Percentiles rank a stretch among this genome's conserved stretches.
Evolutionary conservation across 2,797 vertebrate species (phyloP).

Genomic region (Discoglossus pictus): DNA sequence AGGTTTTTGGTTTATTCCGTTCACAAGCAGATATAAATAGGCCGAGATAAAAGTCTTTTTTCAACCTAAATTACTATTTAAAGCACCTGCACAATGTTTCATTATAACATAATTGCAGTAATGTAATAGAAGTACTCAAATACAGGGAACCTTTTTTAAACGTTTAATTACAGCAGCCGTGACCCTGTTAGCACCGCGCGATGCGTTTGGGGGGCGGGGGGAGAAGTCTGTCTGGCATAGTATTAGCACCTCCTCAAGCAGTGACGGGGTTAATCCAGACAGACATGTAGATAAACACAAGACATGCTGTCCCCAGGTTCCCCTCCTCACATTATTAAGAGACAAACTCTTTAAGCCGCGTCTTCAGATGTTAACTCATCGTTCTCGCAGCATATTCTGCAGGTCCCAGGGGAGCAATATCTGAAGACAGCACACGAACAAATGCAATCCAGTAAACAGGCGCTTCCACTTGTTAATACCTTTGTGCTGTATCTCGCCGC

Average conservation of each 20-base stretch:
- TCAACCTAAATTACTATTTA: too few species aligned
- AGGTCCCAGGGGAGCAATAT: constrained; percentile 77
- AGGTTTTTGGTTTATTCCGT: too few species aligned
- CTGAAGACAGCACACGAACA: constrained; percentile 78
- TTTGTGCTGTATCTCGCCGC: constrained; percentile 67
- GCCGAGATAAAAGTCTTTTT: too few species aligned
- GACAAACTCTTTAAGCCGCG: constrained; percentile 77
- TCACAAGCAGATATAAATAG: too few species aligned
- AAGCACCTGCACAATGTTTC: too few species aligned
- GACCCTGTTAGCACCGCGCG: constrained; percentile 79
- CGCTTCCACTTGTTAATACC: constrained; percentile 73
- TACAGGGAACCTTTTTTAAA: too few species aligned
- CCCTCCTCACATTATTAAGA: constrained; percentile 72
- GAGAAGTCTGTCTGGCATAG: constrained; percentile 51
- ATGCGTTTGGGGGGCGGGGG: too few species aligned
- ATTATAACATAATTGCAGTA: too few species aligned
- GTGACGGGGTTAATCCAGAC: constrained; percentile 70
- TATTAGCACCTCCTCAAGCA: constrained; percentile 40
- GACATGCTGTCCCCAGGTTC: constrained; percentile 74
- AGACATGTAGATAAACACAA: constrained; percentile 78
- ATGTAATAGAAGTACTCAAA: too few species aligned
- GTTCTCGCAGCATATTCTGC: constrained; percentile 67
- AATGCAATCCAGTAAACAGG: constrained; percentile 79
- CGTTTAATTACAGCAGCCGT: constrained; percentile 79
- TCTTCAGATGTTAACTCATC: constrained; percentile 76